Evolutionary conservation across 2,113 vertebrate species (phyloP).

Genomic region (Hippoglossus stenolepis): DNA sequence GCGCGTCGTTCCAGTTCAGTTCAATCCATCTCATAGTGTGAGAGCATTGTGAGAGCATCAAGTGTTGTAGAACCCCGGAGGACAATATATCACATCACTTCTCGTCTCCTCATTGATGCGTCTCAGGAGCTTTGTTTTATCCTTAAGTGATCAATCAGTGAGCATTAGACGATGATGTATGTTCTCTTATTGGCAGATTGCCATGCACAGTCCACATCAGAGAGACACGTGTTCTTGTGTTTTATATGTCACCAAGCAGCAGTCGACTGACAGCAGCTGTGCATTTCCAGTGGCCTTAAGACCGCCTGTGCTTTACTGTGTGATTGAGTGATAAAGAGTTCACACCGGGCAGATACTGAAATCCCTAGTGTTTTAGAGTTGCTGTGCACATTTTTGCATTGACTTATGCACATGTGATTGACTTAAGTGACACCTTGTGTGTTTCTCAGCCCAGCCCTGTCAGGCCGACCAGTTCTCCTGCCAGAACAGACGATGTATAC

Average conservation of each 20-base stretch:
- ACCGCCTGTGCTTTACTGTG: not conserved
- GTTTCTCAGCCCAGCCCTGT: constrained; percentile 88
- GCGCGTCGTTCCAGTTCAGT: constrained; percentile 2
- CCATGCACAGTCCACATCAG: constrained; percentile 57
- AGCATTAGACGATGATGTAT: constrained; percentile 75
- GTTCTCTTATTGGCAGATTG: constrained; percentile 57
- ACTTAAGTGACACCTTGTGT: constrained; percentile 55
- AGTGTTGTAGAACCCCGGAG: constrained; percentile 38
- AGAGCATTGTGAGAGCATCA: constrained; percentile 38
- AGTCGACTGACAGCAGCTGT: constrained; percentile 39
- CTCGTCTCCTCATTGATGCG: constrained; percentile 38
- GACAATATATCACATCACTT: constrained; percentile 25
- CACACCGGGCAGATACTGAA: constrained; percentile 42
- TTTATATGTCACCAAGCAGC: constrained; percentile 6
- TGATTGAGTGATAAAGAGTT: constrained; percentile 64
- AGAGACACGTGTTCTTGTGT: constrained; percentile 26
- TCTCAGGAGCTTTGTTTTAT: constrained; percentile 59
- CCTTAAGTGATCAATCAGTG: constrained; percentile 70
- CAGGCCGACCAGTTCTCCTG: constrained; percentile 92
- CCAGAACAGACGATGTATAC: constrained; percentile 93
- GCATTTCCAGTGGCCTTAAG: constrained; percentile 32
- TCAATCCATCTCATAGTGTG: constrained; percentile 40
- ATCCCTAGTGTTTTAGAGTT: constrained; percentile 52
- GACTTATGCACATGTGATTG: constrained; percentile 61
- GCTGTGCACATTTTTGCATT: constrained; percentile 43